Conservation (phyloP, 2,113 vertebrate species). For the Psophia crepitans region DNA sequence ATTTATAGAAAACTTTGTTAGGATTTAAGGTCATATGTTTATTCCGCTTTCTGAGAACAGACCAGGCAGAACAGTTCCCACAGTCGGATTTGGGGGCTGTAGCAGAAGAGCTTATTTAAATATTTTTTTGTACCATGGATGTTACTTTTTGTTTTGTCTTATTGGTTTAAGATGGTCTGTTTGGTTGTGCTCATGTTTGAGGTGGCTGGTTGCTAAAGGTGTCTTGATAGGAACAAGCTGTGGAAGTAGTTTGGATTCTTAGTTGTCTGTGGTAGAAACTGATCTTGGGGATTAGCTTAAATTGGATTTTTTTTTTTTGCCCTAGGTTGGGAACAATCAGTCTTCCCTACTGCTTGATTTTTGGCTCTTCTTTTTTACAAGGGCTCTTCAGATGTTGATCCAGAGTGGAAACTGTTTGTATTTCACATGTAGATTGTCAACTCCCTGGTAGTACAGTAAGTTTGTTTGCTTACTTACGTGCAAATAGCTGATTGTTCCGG, state of each 20-base stretch:
- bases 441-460: neutral
- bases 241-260: neutral
- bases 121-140: neutral
- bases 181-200: neutral
- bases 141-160: neutral
- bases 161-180: neutral
- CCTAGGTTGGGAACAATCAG: neutral
- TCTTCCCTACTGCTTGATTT: neutral
- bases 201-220: neutral
- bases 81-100: neutral
- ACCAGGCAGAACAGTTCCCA: neutral
- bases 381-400: neutral
- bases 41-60: neutral
- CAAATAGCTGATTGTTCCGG: neutral
- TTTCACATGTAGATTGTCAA: neutral
- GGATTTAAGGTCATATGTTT: neutral
- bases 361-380: neutral
- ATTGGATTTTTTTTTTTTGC: neutral
- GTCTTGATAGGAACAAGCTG: neutral
- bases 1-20: neutral
- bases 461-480: neutral
- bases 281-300: neutral
- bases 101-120: neutral
- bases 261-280: neutral
- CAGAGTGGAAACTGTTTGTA: neutral